Evolutionary conservation across 2,888 invertebrate species (phyloP), one percentile per base, ranked within the genome.

Genomic region (Polydrusus pterygomalis): DNA sequence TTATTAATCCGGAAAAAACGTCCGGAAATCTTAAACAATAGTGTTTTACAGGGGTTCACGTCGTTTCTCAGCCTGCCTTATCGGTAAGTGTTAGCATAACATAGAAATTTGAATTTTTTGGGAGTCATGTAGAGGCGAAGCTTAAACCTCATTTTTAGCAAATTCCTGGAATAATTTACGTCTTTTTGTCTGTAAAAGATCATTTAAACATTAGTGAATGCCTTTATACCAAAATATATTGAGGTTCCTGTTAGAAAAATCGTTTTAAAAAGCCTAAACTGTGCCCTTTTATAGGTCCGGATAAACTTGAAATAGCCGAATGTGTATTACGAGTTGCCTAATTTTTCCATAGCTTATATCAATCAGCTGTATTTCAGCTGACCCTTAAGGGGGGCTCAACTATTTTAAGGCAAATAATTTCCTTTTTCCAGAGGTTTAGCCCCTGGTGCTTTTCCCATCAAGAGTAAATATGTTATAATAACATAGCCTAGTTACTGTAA

Each of bases 201-300:
- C 30, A 8, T 0, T 54, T 13, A 30, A 54, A 25, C 8, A n/a
- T 34, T 34, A n/a, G 8, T 34, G n/a, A n/a, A 58, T 8, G 0
- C 1, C 1, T 58, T 58, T 58, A 13, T 9, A 5, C 1, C 6
- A 34, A 58, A 34, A 58, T 9, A n/a, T 15, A 30, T n/a, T n/a
- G 9, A 15, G 34, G 56, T 58, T 58, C 30, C 56, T 58, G 56
- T 58, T 58, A 58, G 30, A 56, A 56, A 56, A 30, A 30, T 6
- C 3, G 5, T 30, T 30, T 56, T 58, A 9, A 20, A 54, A 2
- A 5, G 34, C n/a, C 6, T 34, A 8, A 34, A 58, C 30, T 8
- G 15, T 30, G n/a, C 34, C 34, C 1, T 34, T 15, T 5, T 17
- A 9, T n/a, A n/a, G 2, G 8, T 30, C 9, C 15, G 8, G 34